Base-by-base conservation (phyloP, 2,888 invertebrate species). In the Cloeon dipterum region DNA sequence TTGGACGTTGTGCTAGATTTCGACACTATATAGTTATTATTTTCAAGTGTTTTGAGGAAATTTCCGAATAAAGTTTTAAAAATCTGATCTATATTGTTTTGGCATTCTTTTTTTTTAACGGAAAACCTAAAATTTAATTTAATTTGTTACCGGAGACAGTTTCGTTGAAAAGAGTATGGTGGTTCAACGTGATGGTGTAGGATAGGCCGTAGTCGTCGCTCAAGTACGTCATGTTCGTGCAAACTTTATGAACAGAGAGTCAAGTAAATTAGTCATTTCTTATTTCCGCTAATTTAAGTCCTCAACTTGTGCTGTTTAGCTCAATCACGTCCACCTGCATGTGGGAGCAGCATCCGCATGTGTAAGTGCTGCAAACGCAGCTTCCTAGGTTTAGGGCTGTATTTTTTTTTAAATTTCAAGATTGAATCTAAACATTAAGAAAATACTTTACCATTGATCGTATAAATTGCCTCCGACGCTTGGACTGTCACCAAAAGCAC, bases 131-230 rank as follows among this genome's bases (percentile, higher is more conserved):
- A 11, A 23, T 11, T 8, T 23, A 11, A 23, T 23, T 11, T 23
- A 8, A 23, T 23, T n/a, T n/a, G 23, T 23, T 23, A 53, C 52
- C 52, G 43, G 53, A 51, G 20, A 52, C 20, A 32, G 53, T 51
- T 42, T 50, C 47, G 40, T 52, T 53, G 34, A 45, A 45, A n/a
- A 53, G 23, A 4, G 45, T 37, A 13, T 43, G 37, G 3, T 42
- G 35, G 20, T 52, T 48, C 26, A 46, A 47, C 2, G 51, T 50
- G 2, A 52, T 20, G 5, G 47, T 50, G 5, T 50, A 13, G 13
- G 49, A 48, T 29, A 53, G 35, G 3, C 53, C 53, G 42, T 48
- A 49, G 18, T 53, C 49, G 1, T 48, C 14, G 1, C 46, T 44
- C 20, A 53, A 42, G 39, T 52, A 52, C n/a, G 45, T 44, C 25